Evolutionary conservation across 2,113 vertebrate genomes (phyloP).

Genomic region (Erythrocercus mccallii): DNA sequence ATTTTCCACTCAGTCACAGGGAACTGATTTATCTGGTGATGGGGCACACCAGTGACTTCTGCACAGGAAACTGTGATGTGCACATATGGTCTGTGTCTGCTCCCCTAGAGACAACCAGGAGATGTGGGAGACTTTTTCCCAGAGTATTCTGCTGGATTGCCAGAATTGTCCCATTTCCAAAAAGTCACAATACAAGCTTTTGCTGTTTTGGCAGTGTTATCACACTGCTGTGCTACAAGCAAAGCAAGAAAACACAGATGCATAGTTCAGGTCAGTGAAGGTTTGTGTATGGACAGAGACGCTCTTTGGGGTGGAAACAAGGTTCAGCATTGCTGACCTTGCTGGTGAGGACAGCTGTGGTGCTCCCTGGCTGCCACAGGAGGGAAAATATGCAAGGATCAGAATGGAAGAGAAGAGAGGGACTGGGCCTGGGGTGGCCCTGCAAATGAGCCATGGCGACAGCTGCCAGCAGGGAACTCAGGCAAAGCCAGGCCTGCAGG

Average conservation of each 20-base stretch:
- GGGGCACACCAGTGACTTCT: not conserved
- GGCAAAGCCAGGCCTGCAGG: not conserved
- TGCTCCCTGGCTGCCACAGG: not conserved
- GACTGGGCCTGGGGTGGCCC: too few species aligned
- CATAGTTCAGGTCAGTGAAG: not conserved
- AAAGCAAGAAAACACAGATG: not conserved
- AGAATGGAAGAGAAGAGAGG: not conserved
- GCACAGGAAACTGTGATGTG: not conserved
- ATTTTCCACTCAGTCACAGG: not conserved
- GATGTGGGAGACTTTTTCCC: not conserved
- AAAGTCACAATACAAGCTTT: not conserved
- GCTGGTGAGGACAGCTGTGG: not conserved
- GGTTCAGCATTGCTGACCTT: not conserved
- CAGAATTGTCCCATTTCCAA: not conserved
- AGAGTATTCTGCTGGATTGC: not conserved
- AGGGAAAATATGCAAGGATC: not conserved
- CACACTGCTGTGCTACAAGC: not conserved
- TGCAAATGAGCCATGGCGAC: not conserved
- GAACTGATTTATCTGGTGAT: not conserved
- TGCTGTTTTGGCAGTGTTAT: not conserved
- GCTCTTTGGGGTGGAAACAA: not conserved
- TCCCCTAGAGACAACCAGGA: not conserved
- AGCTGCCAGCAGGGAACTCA: not conserved
- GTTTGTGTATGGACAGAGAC: not conserved
- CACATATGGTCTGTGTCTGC: not conserved